phyloP scores from a whole-genome alignment of 2,888 invertebrate species.

The Agonopterix arenella region DNA sequence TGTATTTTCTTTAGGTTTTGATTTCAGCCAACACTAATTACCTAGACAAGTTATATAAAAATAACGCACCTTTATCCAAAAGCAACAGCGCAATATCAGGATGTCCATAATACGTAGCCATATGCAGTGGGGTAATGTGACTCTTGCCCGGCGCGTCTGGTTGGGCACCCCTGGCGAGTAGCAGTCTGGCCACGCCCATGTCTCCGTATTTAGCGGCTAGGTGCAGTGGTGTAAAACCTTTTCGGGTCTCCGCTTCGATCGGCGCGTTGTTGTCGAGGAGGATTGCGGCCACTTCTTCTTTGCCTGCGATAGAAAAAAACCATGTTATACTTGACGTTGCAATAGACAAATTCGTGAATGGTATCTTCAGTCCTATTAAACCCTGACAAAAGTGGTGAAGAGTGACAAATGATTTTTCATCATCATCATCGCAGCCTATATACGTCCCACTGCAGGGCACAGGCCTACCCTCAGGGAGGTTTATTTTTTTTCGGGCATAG shows the following conservation, averaged over 20 bases:
- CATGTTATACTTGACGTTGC: no score
- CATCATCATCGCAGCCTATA: no score
- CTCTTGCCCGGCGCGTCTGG: slow-evolving; percentile 94
- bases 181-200: slow-evolving; percentile 88
- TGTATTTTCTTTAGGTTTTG: no score
- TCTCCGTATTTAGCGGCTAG: slow-evolving; percentile 98
- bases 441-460: no score
- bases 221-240: slow-evolving; percentile 98
- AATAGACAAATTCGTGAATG: no score
- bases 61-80: slow-evolving; percentile 85
- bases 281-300: slow-evolving; percentile 93
- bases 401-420: no score
- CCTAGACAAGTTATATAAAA: neutral
- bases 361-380: no score
- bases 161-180: slow-evolving; percentile 91
- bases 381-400: no score
- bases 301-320: slow-evolving; percentile 47
- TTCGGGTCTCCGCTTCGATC: slow-evolving; percentile 93
- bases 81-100: slow-evolving; percentile 92
- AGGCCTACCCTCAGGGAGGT: no score
- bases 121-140: slow-evolving; percentile 96
- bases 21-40: neutral
- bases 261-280: slow-evolving; percentile 94
- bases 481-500: no score
- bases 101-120: slow-evolving; percentile 98